phyloP scores from a whole-genome alignment of 1,140 invertebrate species.

The Venustaconcha ellipsiformis region DNA sequence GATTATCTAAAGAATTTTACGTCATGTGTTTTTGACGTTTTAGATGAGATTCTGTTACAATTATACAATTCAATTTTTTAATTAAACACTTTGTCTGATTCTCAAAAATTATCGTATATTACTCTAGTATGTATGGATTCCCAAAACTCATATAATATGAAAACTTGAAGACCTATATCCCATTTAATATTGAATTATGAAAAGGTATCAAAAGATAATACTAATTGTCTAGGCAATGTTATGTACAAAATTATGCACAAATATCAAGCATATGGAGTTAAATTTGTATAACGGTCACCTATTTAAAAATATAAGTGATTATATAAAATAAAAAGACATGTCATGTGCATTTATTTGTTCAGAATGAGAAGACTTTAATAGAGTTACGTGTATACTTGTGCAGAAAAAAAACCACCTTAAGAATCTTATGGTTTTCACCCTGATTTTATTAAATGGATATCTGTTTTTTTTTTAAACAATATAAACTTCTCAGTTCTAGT shows the following conservation, averaged over 20 bases:
- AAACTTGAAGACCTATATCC: slow-evolving; percentile 42
- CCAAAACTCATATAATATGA: slow-evolving; percentile 22
- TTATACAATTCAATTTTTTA: slow-evolving; percentile 30
- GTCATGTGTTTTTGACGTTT: slow-evolving; percentile 30
- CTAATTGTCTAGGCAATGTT: slow-evolving; percentile 25
- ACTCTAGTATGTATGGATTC: slow-evolving; percentile 37
- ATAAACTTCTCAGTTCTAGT: too few species aligned
- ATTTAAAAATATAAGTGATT: too few species aligned
- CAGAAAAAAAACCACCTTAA: too few species aligned
- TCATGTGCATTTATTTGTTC: too few species aligned
- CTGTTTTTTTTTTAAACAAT: too few species aligned
- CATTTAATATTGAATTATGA: slow-evolving; percentile 44
- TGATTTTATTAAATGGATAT: too few species aligned
- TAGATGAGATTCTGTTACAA: slow-evolving; percentile 28
- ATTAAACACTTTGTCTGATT: slow-evolving; percentile 17
- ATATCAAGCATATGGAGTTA: too few species aligned
- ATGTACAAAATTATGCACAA: slow-evolving; percentile 8
- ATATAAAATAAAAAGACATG: too few species aligned
- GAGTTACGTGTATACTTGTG: too few species aligned
- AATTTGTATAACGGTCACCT: too few species aligned
- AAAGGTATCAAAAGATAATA: slow-evolving; percentile 34
- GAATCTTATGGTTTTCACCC: too few species aligned
- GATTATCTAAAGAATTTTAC: slow-evolving; percentile 40
- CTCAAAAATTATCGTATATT: slow-evolving; percentile 35
- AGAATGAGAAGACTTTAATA: too few species aligned